These are phyloP conservation scores for Stegodyphus mimosarum DNA, from an alignment of 1,140 invertebrate genomes.

Conservation along the genomic window DNA sequence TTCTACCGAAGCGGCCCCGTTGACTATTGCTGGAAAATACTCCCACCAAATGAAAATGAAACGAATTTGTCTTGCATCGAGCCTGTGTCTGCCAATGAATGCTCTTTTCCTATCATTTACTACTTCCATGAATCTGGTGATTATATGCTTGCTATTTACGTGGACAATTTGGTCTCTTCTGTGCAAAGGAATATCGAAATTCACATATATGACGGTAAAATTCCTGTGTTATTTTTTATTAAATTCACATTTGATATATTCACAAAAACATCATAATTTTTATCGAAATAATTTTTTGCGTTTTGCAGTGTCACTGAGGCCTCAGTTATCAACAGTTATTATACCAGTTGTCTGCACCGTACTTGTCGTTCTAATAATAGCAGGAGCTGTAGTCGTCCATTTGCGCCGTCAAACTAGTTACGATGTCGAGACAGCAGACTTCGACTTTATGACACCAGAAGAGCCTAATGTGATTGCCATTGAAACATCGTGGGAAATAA, in stretches of 20 bases:
- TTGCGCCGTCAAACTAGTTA: not conserved
- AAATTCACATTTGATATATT: not conserved
- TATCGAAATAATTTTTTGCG: not conserved
- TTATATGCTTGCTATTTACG: slow-evolving; percentile 10
- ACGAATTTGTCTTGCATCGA: slow-evolving; percentile 30
- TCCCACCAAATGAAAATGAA: not conserved
- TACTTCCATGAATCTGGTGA: slow-evolving; percentile 48
- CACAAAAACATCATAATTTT: not conserved
- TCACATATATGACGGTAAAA: slow-evolving; percentile 51
- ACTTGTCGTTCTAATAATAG: slow-evolving; percentile 34
- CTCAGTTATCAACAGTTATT: slow-evolving; percentile 34
- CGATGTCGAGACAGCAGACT: slow-evolving; percentile 43
- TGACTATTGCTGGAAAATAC: slow-evolving; percentile 48
- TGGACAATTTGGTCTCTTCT: slow-evolving; percentile 27
- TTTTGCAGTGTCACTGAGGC: slow-evolving; percentile 38
- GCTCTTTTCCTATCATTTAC: slow-evolving; percentile 37
- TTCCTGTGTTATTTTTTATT: not conserved
- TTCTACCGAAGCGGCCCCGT: slow-evolving; percentile 36
- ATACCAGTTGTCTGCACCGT: slow-evolving; percentile 36
- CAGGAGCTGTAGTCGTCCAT: slow-evolving; percentile 11
- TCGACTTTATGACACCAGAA: slow-evolving; percentile 30
- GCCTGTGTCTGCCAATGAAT: not conserved
- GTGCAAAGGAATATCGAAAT: slow-evolving; percentile 34
- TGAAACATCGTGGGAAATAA: slow-evolving; percentile 32
- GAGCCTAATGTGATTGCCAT: not conserved